Evolutionary conservation across 2,113 vertebrate species (phyloP).

Genomic region (Setophaga coronata): DNA sequence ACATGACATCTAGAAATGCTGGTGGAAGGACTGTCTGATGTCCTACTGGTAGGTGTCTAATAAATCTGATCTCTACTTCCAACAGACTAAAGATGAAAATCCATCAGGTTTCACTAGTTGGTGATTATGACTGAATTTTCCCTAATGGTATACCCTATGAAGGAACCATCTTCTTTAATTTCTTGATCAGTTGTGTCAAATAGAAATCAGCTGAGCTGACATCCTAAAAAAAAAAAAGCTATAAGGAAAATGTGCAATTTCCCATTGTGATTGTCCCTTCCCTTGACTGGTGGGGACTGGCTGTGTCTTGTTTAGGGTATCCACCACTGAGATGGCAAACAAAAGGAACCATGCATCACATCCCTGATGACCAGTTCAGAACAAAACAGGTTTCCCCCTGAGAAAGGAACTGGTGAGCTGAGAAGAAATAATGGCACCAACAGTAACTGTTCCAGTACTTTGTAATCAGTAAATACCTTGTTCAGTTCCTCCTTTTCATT

Average conservation of each 20-base stretch:
- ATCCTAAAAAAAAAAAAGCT: not conserved
- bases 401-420: not conserved
- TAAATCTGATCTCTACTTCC: not conserved
- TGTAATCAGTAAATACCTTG: not conserved
- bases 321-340: not conserved
- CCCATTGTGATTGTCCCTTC: not conserved
- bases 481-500: not conserved
- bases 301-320: not conserved
- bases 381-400: not conserved
- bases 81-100: not conserved
- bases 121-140: not conserved
- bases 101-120: not conserved
- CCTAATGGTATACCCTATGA: not conserved
- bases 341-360: not conserved
- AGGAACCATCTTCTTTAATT: not conserved
- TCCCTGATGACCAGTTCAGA: not conserved
- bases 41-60: not conserved
- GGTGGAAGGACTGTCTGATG: not conserved
- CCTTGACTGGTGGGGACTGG: not conserved
- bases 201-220: not conserved
- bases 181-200: not conserved
- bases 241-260: not conserved
- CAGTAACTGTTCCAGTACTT: not conserved
- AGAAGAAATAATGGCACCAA: not conserved
- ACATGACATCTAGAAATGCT: not conserved